A percentile compares a stretch with the other conserved stretches of the same genome.
phyloP scores from a whole-genome alignment of 2,888 invertebrate genomes.

The Calameuta idolon region DNA sequence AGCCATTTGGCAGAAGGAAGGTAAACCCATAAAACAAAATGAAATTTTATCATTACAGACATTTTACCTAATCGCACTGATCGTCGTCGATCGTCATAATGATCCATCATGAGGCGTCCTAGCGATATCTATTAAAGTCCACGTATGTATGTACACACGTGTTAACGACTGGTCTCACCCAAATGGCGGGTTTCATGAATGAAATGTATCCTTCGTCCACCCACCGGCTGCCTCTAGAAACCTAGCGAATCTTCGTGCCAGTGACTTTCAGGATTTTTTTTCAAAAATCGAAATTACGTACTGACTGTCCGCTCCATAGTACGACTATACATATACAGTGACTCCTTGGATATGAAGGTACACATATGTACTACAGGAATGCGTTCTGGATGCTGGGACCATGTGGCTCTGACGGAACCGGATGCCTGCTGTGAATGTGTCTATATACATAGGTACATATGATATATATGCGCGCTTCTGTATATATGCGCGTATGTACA shows the following conservation, averaged over 20 bases:
- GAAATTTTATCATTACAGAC: neutral
- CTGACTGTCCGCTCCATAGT: neutral
- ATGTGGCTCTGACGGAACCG: neutral
- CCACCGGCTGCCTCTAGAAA: neutral
- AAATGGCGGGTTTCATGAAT: neutral
- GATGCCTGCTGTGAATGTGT: neutral
- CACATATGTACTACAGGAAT: neutral
- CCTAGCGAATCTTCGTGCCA: neutral
- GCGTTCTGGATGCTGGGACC: neutral
- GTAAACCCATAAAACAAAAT: slow-evolving; percentile 36
- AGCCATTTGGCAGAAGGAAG: slow-evolving; percentile 63
- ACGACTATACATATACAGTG: neutral
- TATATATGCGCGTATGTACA: too few relatives aligned
- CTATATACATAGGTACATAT: neutral
- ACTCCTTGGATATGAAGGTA: neutral
- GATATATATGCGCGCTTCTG: too few relatives aligned
- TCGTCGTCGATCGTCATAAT: neutral
- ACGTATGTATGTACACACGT: neutral
- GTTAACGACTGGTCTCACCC: neutral
- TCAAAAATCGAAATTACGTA: neutral
- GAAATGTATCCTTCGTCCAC: neutral
- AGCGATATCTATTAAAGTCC: neutral
- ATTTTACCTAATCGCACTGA: neutral
- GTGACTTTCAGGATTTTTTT: neutral
- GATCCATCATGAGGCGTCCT: neutral